Evolutionary conservation across 2,888 invertebrate species (phyloP), one percentile per base, ranked within the genome.

Genomic region (Metopia argyrocephala): DNA sequence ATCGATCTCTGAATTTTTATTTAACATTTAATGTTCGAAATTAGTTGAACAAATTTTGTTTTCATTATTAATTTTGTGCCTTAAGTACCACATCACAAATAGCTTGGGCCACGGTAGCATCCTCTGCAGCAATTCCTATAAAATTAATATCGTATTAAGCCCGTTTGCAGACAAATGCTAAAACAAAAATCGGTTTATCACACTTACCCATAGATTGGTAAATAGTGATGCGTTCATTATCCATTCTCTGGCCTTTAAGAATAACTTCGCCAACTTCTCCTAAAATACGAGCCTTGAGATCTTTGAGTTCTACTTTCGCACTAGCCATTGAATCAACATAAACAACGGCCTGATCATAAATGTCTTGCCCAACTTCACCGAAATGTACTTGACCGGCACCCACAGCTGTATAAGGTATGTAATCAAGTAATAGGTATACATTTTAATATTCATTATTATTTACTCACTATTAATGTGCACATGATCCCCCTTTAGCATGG

Each of bases 141-240:
- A 79, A 59, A 38, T 18, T 45, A 20, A n/a, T 31, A 23, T n/a
- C 20, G 23, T n/a, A 46, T 28, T 2, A 18, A 4, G 18, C 69
- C 7, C 46, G 57, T 28, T 52, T 3, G 5, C 45, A 15, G 46
- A 9, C 21, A 52, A n/a, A 48, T 18, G 1, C 50, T 57, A 15
- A 4, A 2, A 68, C 9, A 56, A n/a, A 45, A 18, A 31, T 12
- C 5, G 18, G 23, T 20, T 38, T 25, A 4, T 20, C 12, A 56
- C 18, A 85, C 86, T 87, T 85, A 93, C 93, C 93, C 85, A 93
- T 89, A n/a, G 93, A 93, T 85, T 94, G 93, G 85, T 93, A 94
- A n/a, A 94, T 88, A 4, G 93, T 93, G 2, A 92, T 89, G 56
- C 89, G 86, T 28, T 83, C 25, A 46, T 46, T 71, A 76, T 79